Conservation (phyloP, 2,113 vertebrate genomes). For the Rousettus leschenaultii region DNA sequence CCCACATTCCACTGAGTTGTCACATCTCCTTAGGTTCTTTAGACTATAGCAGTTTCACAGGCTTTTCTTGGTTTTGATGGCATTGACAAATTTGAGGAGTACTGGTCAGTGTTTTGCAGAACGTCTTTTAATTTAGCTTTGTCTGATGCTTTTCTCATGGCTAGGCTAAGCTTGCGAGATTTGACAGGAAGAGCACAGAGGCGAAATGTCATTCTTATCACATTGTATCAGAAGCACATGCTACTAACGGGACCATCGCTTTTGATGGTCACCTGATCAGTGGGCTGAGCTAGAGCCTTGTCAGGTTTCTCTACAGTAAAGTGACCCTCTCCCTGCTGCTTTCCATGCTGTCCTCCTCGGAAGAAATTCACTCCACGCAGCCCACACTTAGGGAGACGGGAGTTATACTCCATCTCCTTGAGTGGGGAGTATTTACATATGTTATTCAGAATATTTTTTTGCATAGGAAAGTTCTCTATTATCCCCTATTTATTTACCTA, state of each 20-base stretch:
- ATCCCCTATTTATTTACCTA: not conserved
- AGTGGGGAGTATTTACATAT: rapidly evolving
- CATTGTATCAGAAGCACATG: rapidly evolving
- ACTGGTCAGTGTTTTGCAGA: not conserved
- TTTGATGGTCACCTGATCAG: not conserved
- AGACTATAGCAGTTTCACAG: not conserved
- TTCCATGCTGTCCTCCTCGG: not conserved
- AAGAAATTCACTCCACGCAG: not conserved
- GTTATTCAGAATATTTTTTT: not conserved
- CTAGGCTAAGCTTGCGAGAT: not conserved
- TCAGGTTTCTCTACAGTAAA: not conserved
- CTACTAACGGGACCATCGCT: not conserved
- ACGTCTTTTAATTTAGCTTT: not conserved
- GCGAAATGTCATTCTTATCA: not conserved
- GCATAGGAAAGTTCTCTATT: not conserved
- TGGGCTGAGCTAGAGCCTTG: not conserved
- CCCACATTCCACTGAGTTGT: not conserved
- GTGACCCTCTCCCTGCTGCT: rapidly evolving
- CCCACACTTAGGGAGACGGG: not conserved
- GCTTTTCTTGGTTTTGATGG: not conserved
- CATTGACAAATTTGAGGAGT: not conserved
- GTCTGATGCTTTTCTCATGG: not conserved
- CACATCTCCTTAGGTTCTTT: not conserved
- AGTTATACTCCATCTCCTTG: not conserved
- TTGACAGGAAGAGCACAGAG: not conserved